Conservation (phyloP, 2,888 invertebrate species). For the Odontocerum albicorne region DNA sequence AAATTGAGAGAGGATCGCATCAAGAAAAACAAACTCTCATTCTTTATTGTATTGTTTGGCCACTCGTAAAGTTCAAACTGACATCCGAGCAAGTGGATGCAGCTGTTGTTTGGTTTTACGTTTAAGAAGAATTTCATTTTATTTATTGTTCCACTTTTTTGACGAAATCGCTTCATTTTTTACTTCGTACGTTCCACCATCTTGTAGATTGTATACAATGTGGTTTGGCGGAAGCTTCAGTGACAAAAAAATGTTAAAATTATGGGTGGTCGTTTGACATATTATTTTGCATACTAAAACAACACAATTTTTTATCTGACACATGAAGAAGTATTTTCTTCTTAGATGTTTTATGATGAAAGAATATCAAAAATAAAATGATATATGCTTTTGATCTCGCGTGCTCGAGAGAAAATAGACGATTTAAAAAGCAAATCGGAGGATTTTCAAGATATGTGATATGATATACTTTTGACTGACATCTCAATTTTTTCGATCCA, state of each 20-base stretch:
- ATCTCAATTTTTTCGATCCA: no score
- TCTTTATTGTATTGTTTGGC: conserved; percentile 39
- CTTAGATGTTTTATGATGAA: no score
- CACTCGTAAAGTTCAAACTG: conserved; percentile 21
- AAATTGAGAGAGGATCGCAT: conserved; percentile 37
- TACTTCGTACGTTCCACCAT: neutral
- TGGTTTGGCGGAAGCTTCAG: conserved; percentile 15
- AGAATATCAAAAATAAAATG: no score
- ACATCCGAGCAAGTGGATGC: conserved; percentile 40
- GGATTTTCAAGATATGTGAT: no score
- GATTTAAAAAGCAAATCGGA: no score
- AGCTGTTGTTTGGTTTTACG: conserved; percentile 40
- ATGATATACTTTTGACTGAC: no score
- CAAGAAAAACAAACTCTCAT: conserved; percentile 43
- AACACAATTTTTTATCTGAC: no score
- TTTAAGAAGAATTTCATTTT: conserved; percentile 16
- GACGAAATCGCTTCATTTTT: no score
- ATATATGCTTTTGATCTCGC: no score
- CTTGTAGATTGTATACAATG: neutral
- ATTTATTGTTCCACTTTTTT: conserved; percentile 15
- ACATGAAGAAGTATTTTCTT: no score
- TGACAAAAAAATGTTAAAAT: neutral
- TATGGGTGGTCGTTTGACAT: conserved; percentile 18
- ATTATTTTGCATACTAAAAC: no score
- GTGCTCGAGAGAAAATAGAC: no score